Evolutionary conservation across 1,140 invertebrate species (phyloP), one percentile per base, ranked within the genome.

Genomic region (Triops cancriformis): DNA sequence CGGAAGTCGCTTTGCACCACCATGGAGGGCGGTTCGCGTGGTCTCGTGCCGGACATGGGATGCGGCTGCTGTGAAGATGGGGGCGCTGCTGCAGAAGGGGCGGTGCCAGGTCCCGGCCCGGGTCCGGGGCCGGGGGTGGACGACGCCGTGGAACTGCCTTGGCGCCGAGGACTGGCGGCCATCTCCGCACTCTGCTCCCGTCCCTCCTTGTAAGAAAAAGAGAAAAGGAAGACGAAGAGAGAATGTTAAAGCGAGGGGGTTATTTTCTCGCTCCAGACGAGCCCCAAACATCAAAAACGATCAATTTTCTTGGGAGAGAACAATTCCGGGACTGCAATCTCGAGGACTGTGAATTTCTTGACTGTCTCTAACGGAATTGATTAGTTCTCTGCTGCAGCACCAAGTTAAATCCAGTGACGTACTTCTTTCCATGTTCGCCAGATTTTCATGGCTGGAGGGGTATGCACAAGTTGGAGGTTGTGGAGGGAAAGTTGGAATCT

Each of bases 1-100:
- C 94, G 89, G 87, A 97, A 97, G 85, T 96, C 94, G 81, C 93
- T 92, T 86, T 96, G 93, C 85, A 96, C 89, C 84, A 97, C 93
- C 90, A 96, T 95, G 82, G 93, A 93, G 82, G 92, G 90, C 27
- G 87, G 86, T 77, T 88, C 86, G n/a, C 80, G 78, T 51, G 78
- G 37, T 72, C 26, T n/a, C 26, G 37, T 18, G 23, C 73, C 41
- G n/a, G 73, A 1, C 42, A 75, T 26, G 42, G 72, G 31, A 42
- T 26, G 64, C 45, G 72, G 73, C 43, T 26, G 72, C 26, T 73
- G 26, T 23, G 31, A 42, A 73, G 42, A 26, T 26, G 73, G 41
- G 28, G 42, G 72, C 28, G 37, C 41, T 73, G 72, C 77, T 27
- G 77, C 12, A 42, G 77, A 23, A 18, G 18, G 26, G 28, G 26